phyloP scores from a whole-genome alignment of 1,140 invertebrate species.

The Drepana arcuata region DNA sequence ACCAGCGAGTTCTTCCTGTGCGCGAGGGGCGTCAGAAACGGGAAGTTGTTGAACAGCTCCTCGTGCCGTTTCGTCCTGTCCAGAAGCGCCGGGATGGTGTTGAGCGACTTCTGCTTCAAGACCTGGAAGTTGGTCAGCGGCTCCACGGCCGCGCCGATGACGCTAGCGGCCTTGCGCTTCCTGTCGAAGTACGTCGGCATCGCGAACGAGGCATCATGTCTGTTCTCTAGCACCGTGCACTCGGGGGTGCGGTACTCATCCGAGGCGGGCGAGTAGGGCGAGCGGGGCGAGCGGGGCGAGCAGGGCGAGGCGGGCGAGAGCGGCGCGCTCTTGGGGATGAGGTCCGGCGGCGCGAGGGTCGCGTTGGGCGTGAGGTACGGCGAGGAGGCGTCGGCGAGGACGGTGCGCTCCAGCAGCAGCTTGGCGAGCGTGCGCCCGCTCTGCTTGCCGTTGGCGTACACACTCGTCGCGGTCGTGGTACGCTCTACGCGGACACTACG shows the following conservation, averaged over 20 bases:
- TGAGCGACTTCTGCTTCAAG: conserved; percentile 67
- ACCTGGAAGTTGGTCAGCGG: conserved; percentile 65
- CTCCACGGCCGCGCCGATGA: conserved; percentile 41
- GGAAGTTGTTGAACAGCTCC: conserved; percentile 67
- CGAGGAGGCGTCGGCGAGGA: conserved; percentile 39
- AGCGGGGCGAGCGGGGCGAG: conserved; percentile 25
- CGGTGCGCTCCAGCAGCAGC: conserved; percentile 38
- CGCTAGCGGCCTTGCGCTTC: conserved; percentile 43
- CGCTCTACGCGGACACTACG: conserved; percentile 35
- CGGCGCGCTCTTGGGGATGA: conserved; percentile 44
- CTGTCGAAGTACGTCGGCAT: conserved; percentile 67
- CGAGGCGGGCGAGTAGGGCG: conserved; percentile 30
- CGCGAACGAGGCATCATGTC: conserved; percentile 41
- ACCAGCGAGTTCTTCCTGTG: conserved; percentile 60
- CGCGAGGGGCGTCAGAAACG: conserved; percentile 69
- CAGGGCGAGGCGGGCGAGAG: conserved; percentile 29
- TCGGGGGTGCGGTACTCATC: conserved; percentile 58
- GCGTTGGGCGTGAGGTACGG: conserved; percentile 48
- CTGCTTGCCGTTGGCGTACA: conserved; percentile 36
- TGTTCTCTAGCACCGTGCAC: conserved; percentile 29
- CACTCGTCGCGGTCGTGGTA: conserved; percentile 29
- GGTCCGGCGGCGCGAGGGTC: conserved; percentile 45
- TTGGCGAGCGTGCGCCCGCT: conserved; percentile 36
- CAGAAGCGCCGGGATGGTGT: conserved; percentile 57
- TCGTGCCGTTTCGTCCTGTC: conserved; percentile 42